These are phyloP conservation scores for Chironomus riparius DNA, from an alignment of 2,888 invertebrate species.

Conservation along the genomic window DNA sequence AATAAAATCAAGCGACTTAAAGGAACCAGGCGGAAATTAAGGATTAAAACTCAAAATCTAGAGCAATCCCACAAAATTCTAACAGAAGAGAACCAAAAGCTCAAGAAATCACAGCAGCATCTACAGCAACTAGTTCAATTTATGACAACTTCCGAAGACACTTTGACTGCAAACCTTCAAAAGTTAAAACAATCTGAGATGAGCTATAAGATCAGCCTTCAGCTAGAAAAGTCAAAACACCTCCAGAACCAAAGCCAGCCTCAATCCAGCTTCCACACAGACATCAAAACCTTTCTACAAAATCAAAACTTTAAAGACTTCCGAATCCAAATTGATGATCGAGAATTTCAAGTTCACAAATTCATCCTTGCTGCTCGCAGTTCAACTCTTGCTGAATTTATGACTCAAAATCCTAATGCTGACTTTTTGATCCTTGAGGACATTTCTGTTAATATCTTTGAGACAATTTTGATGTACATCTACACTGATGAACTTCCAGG, in stretches of 20 bases:
- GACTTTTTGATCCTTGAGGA: neutral
- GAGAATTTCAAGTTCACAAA: neutral
- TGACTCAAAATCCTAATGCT: neutral
- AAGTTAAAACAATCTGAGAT: neutral
- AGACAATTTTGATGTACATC: neutral
- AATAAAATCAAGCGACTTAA: neutral
- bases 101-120: neutral
- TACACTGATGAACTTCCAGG: neutral
- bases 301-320: neutral
- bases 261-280: too few species aligned
- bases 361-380: neutral
- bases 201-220: too few species aligned
- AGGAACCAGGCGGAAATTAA: neutral
- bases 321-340: neutral
- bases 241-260: too few species aligned
- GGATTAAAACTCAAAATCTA: neutral
- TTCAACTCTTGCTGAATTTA: neutral
- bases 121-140: too few species aligned
- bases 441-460: neutral
- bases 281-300: neutral
- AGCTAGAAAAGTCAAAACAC: too few species aligned
- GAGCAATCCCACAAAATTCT: neutral
- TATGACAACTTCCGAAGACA: too few species aligned
- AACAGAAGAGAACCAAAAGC: neutral
- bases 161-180: neutral